Conservation (phyloP, 2,888 invertebrate species). For the Herminia tarsipennalis region DNA sequence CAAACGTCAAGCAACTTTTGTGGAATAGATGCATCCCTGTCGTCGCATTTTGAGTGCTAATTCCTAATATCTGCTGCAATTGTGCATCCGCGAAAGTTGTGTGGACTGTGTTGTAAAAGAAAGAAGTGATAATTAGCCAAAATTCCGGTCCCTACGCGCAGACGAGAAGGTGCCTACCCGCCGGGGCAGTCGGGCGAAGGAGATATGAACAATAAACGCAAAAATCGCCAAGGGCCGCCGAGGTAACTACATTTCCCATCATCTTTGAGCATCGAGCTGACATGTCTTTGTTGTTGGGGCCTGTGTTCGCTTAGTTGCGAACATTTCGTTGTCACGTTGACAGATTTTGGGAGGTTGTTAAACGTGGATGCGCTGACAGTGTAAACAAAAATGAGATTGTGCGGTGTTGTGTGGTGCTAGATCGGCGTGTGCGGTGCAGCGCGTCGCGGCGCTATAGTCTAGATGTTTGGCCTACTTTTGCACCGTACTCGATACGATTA, state of each 20-base stretch:
- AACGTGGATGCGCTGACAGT: conserved; percentile 61
- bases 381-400: conserved; percentile 73
- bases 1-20: conserved; percentile 81
- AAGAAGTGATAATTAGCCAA: conserved; percentile 87
- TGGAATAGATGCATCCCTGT: conserved; percentile 82
- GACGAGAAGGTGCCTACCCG: conserved; percentile 91
- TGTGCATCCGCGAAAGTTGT: conserved; percentile 86
- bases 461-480: conserved; percentile 83
- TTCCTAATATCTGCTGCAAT: conserved; percentile 83
- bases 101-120: conserved; percentile 86
- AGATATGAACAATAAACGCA: conserved; percentile 93
- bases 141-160: conserved; percentile 95
- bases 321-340: conserved; percentile 70
- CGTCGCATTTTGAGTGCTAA: conserved; percentile 81
- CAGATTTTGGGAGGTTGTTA: conserved; percentile 59
- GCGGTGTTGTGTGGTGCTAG: conserved; percentile 56
- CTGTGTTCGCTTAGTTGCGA: conserved; percentile 62
- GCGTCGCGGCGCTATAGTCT: conserved; percentile 66
- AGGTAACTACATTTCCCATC: conserved; percentile 84
- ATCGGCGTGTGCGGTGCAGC: conserved; percentile 65
- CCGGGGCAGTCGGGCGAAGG: conserved; percentile 87
- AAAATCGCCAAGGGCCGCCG: conserved; percentile 92
- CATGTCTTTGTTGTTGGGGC: conserved; percentile 81
- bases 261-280: conserved; percentile 67
- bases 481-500: conserved; percentile 75